A percentile compares a stretch with the other conserved stretches of the same genome.
Evolutionary conservation across 2,113 vertebrate genomes (phyloP).

Genomic region (Myxocyprinus asiaticus): DNA sequence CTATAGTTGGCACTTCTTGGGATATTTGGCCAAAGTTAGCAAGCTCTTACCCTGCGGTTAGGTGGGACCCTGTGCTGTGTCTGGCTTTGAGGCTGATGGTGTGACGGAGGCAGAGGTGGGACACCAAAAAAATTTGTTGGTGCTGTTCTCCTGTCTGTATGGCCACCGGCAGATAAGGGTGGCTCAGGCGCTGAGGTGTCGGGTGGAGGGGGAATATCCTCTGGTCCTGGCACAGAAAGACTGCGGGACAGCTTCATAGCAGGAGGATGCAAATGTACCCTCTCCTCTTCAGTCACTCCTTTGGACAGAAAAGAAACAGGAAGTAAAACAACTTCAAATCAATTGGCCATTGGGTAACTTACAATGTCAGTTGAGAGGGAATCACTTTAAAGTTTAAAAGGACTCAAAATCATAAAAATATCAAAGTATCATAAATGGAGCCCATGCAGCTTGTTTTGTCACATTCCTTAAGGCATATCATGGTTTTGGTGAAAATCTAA

Average conservation of each 20-base stretch:
- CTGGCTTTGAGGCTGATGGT: conserved; percentile 70
- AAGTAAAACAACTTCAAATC: background rate
- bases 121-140: conserved; percentile 64
- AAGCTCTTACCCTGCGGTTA: conserved; percentile 40
- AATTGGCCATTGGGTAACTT: background rate
- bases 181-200: conserved; percentile 88
- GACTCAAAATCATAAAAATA: no score
- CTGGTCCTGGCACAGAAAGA: conserved; percentile 87
- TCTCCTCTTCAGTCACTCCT: conserved; percentile 88
- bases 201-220: conserved; percentile 89
- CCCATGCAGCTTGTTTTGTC: no score
- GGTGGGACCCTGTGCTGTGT: conserved; percentile 54
- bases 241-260: conserved; percentile 89
- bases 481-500: no score
- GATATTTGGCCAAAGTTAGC: no score
- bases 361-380: no score
- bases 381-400: no score
- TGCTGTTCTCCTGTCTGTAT: conserved; percentile 66
- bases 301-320: conserved; percentile 32
- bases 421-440: no score
- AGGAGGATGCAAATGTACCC: conserved; percentile 85
- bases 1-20: no score
- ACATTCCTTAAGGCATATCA: no score
- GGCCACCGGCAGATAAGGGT: conserved; percentile 81
- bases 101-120: conserved; percentile 66